Evolutionary conservation across 1,140 invertebrate genomes (phyloP), one percentile per base, ranked within the genome.

Genomic region (Semibalanus balanoides): DNA sequence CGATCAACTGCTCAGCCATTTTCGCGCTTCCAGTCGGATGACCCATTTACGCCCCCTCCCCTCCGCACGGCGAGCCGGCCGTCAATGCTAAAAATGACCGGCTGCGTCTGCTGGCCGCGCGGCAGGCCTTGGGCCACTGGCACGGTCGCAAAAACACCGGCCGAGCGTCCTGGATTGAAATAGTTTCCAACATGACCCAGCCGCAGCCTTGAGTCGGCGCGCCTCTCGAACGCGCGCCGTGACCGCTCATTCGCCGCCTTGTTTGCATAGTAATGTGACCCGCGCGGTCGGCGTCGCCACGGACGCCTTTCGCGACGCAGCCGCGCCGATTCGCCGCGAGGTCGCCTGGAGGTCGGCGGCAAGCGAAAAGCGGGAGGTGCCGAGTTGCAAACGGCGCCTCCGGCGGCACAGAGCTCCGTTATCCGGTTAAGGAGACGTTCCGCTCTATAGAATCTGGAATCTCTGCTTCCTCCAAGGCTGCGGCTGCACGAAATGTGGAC

Each of bases 11-110:
- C 5, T 40, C 35, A 5, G 35, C 35, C 35, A 40, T 40, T 40
- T 40, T 40, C n/a, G 35, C 35, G 5, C 35, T 5, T 40, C 35
- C 35, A 40, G 35, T 7, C 35, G 35, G 35, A 5, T 40, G 35
- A 40, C 35, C 35, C 35, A 40, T 40, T 40, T 40, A 40, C 35
- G 17, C 35, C n/a, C n/a, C 35, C 35, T 40, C 35, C 35, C 35
- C 35, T 17, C 5, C 35, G 17, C 35, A 64, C 51, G 7, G 22
- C 22, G 7, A 64, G 51, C 5, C 35, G 35, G 7, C 22, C 22
- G 51, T 64, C 51, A 64, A 64, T 64, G 51, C 51, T 64, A 64
- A 64, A 64, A 64, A 64, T 64, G 51, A 40, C 51, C 51, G 51
- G 14, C 51, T 1, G 14, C 9, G 51, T 19, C 51, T 1, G 22